Base-by-base conservation (phyloP, 1,140 invertebrate genomes). In the Drosophila auraria region DNA sequence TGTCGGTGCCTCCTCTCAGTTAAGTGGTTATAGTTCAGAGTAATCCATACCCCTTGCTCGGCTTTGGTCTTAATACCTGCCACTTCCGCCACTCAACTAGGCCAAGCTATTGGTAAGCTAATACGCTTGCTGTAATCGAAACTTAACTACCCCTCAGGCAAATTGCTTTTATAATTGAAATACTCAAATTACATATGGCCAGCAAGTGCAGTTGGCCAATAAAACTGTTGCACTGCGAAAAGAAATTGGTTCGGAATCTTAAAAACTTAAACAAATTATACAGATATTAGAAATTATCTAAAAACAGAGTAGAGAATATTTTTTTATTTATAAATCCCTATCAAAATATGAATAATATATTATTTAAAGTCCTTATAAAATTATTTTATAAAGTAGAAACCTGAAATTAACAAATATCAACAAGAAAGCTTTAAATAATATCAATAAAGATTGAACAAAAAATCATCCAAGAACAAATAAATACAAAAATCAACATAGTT, bases 161-260 rank as follows among this genome's bases (percentile, higher is more conserved):
- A 70, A 90, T 89, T 84, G 78, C 76, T 79, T 87, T 80, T 89
- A 77, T 91, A 91, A 90, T 89, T 84, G 87, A 91, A 90, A 82
- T 82, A 63, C 78, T 89, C 78, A 51, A 73, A 82, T 90, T 91
- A 91, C 78, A 72, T 78, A 72, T 73, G 44, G 42, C 40, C 44
- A 77, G 40, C 20, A 66, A 63, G 40, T 66, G 60, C 15, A 66
- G 42, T 17, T 56, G 27, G 30, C 33, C 53, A 45, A 79, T 60
- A 33, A 45, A 70, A 62, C 2, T 45, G 44, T 8, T 70, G 23
- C 38, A 54, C 63, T 36, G 40, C 12, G 3, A 53, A 5, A 61
- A 59, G 17, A 49, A 23, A 14, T 47, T 5, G 15, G n/a, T 17
- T 44, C 5, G 8, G 42, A 44, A 44, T 6, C 7, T 17, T 44